Conservation (phyloP, 2,113 vertebrate species). For the Phalacrocorax aristotelis region DNA sequence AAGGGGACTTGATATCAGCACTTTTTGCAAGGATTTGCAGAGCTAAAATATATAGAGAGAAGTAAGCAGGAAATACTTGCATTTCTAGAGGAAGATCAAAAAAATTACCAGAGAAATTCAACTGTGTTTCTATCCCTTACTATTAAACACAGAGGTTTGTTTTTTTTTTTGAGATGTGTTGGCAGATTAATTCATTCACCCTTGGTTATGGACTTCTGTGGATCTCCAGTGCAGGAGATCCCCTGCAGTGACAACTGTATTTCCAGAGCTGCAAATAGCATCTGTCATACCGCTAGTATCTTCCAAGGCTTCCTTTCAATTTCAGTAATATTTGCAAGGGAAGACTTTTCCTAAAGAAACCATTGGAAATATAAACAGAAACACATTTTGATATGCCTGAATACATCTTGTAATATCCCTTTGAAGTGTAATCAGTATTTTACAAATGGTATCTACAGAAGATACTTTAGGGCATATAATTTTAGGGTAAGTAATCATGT, state of each 20-base stretch:
- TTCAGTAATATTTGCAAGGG: conserved; percentile 49
- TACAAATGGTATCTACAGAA: background rate
- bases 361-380: conserved; percentile 47
- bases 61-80: background rate
- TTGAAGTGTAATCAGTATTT: conserved; percentile 38
- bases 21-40: background rate
- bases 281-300: conserved; percentile 21
- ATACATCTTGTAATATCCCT: conserved; percentile 28
- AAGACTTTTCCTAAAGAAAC: conserved; percentile 50
- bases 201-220: conserved; percentile 17
- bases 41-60: background rate
- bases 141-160: background rate
- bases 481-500: conserved; percentile 3
- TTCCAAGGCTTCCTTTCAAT: conserved; percentile 25
- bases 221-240: conserved; percentile 18
- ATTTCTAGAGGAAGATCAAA: background rate
- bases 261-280: conserved; percentile 56
- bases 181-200: conserved; percentile 25
- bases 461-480: background rate
- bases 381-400: conserved; percentile 11
- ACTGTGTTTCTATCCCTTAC: background rate
- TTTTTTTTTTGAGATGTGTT: conserved; percentile 35
- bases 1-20: background rate
- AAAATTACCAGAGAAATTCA: background rate
- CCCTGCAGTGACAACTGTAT: conserved; percentile 60